Percentiles rank a stretch among this genome's conserved stretches.
phyloP scores from a whole-genome alignment of 2,888 invertebrate species.

The Eutolmus rufibarbis region DNA sequence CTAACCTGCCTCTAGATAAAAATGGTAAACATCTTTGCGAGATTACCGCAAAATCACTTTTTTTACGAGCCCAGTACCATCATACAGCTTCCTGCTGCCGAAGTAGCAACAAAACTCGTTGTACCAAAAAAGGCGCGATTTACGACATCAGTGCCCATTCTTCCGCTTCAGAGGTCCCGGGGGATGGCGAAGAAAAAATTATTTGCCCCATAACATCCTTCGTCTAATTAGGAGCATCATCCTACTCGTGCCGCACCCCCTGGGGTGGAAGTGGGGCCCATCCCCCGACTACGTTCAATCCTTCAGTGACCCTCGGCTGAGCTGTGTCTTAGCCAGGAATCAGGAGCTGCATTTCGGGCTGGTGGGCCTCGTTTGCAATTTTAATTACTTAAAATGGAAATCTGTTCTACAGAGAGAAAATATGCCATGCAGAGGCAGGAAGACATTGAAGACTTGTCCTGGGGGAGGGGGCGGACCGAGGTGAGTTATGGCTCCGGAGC shows the following conservation, averaged over 20 bases:
- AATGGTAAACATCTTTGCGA: neutral
- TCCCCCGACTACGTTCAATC: neutral
- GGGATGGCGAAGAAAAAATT: neutral
- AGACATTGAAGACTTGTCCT: neutral
- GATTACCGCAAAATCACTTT: neutral
- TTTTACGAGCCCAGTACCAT: neutral
- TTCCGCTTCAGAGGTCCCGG: neutral
- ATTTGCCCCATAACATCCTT: neutral
- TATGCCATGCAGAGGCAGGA: neutral
- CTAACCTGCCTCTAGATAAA: neutral
- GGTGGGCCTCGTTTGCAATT: conserved; percentile 22
- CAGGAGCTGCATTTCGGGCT: neutral
- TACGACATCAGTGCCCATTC: neutral
- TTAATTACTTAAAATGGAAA: conserved; percentile 30
- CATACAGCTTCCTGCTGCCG: neutral
- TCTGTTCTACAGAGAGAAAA: neutral
- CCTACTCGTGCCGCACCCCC: neutral
- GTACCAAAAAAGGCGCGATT: neutral
- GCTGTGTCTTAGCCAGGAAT: neutral
- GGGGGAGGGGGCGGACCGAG: neutral
- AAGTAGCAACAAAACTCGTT: neutral
- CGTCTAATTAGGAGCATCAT: neutral
- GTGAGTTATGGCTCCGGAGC: neutral
- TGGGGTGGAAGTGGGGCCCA: neutral
- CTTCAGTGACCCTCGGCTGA: neutral